Percentiles rank a stretch among this genome's conserved stretches.
Conservation (phyloP, 2,888 invertebrate species). For the Leptinotarsa haldemani region DNA sequence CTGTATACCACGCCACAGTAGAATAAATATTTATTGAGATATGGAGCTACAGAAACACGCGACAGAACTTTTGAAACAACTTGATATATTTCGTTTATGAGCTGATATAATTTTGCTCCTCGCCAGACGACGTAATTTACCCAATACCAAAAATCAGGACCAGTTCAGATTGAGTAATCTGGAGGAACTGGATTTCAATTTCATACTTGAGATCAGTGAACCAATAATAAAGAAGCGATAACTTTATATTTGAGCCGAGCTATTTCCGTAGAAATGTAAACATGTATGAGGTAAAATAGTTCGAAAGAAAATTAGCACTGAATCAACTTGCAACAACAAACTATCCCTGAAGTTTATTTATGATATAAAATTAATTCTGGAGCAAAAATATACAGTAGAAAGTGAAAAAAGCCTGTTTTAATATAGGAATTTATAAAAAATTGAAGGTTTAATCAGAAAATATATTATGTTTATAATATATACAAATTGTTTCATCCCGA, state of each 20-base stretch:
- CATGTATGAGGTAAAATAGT: neutral
- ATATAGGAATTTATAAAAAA: too few relatives aligned
- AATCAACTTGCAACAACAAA: conserved; percentile 12
- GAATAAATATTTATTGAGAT: too few relatives aligned
- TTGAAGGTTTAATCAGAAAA: too few relatives aligned
- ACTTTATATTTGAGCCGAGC: neutral
- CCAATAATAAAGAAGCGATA: neutral
- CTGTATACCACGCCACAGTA: too few relatives aligned
- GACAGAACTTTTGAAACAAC: neutral
- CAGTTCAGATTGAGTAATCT: neutral
- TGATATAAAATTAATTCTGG: neutral
- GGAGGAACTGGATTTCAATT: neutral
- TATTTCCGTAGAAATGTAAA: conserved; percentile 5
- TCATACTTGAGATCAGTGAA: neutral
- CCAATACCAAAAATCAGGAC: neutral
- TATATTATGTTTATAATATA: too few relatives aligned
- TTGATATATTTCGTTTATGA: neutral
- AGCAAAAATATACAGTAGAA: neutral
- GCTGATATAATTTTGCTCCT: too few relatives aligned
- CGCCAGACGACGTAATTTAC: neutral
- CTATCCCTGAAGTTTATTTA: conserved; percentile 8
- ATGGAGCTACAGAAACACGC: too few relatives aligned
- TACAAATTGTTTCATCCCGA: too few relatives aligned
- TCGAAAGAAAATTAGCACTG: neutral
- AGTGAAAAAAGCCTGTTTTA: too few relatives aligned